Conservation (phyloP, 2,888 invertebrate species). For the Halocaridina rubra region DNA sequence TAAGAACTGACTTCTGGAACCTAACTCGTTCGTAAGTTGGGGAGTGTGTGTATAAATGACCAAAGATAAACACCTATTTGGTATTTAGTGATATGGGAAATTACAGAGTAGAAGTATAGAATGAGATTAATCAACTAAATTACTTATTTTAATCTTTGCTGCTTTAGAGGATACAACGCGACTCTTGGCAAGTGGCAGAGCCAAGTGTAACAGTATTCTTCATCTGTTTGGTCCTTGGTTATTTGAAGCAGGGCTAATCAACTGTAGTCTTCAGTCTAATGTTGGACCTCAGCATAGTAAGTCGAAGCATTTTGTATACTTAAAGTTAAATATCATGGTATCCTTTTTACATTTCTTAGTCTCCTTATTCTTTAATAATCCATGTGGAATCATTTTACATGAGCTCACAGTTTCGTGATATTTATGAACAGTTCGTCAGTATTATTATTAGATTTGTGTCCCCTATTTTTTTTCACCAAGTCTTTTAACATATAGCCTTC, state of each 20-base stretch:
- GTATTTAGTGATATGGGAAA: neutral
- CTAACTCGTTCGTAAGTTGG: too few relatives aligned
- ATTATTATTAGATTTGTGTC: too few relatives aligned
- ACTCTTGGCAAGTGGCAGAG: constrained; percentile 70
- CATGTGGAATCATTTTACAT: too few relatives aligned
- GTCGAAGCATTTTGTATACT: too few relatives aligned
- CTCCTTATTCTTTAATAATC: too few relatives aligned
- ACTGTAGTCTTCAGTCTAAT: constrained; percentile 67
- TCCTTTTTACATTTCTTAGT: too few relatives aligned
- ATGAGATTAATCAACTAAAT: neutral
- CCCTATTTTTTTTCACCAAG: too few relatives aligned
- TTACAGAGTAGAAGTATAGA: neutral
- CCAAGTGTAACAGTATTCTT: constrained; percentile 93
- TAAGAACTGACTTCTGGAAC: too few relatives aligned
- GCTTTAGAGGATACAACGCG: constrained; percentile 24
- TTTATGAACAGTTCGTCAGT: too few relatives aligned
- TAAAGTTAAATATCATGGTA: too few relatives aligned
- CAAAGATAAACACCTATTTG: neutral
- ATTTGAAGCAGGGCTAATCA: constrained; percentile 93
- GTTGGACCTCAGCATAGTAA: constrained; percentile 66
- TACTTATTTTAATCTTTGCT: neutral
- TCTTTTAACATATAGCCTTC: too few relatives aligned
- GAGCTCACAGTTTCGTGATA: too few relatives aligned
- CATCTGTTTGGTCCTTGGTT: constrained; percentile 97
- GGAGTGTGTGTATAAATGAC: neutral